Base-by-base conservation (phyloP, 2,888 invertebrate species). In the Netelia fuscicornis region DNA sequence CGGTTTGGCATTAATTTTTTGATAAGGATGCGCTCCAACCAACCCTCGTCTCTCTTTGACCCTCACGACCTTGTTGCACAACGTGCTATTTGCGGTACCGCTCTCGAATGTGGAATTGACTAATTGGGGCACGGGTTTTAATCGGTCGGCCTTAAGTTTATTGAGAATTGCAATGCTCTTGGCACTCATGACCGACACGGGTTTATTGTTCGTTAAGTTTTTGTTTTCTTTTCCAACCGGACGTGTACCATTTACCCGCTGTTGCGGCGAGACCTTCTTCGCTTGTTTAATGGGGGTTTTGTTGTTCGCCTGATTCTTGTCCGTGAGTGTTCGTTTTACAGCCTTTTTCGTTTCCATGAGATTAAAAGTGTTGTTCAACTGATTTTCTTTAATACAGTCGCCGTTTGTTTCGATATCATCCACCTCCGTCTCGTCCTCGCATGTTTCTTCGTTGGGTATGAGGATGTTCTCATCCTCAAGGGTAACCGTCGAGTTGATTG, bases 111-210 rank as follows among this genome's bases (percentile, higher is more conserved):
- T 65, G 54, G 81, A 76, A 17, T 85, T 89, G 0, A 87, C 81
- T 1, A 84, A 42, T 58, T 81, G 67, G 17, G 87, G 76, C 37
- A 83, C 72, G 6, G 79, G 71, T 80, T 89, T 91, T 20, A 87
- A 54, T 78, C 87, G 90, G 8, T 91, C 91, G 20, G 88, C 88
- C 81, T 93, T 93, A 17, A 93, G 72, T 86, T 91, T 93, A 82
- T 93, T 93, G 56, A 93, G 82, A 87, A 93, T 92, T 9, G 92
- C 92, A 9, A 93, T 85, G 83, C 91, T 93, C 76, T 92, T 93
- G 10, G 92, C 92, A 56, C 91, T 93, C 91, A 93, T 92, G 9
- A 83, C 80, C 9, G 72, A 82, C 58, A 30, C 25, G 8, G 74
- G 58, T 44, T 80, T 86, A 37, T 54, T 68, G 9, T 65, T 75